Conservation (phyloP, 2,888 invertebrate species). For the Lamellibrachia columna region DNA sequence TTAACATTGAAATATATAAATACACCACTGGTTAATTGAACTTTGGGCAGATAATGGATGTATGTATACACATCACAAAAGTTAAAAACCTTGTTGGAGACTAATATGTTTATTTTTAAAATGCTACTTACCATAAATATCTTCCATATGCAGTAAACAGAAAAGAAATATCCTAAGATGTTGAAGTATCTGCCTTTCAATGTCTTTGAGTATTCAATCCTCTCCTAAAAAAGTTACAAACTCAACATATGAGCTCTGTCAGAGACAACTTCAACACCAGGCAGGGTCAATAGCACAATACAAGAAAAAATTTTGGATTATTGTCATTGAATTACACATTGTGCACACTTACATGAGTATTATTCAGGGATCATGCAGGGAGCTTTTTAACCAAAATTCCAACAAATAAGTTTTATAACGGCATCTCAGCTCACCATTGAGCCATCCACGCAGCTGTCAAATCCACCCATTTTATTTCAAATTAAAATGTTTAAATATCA, state of each 20-base stretch:
- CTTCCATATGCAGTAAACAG: constrained; percentile 97
- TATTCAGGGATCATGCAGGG: too few species aligned
- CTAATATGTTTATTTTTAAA: not conserved
- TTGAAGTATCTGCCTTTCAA: constrained; percentile 99
- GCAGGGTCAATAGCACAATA: not conserved
- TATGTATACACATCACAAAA: too few species aligned
- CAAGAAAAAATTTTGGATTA: too few species aligned
- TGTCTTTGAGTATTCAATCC: constrained; percentile 84
- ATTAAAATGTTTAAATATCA: too few species aligned
- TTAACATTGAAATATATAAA: too few species aligned
- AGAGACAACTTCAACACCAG: constrained; percentile 6
- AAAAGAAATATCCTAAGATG: constrained; percentile 97
- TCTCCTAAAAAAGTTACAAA: constrained; percentile 71
- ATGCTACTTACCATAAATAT: constrained; percentile 89
- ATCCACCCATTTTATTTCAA: too few species aligned
- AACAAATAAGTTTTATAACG: too few species aligned
- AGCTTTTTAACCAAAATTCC: too few species aligned
- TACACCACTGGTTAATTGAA: not conserved
- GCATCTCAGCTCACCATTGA: too few species aligned
- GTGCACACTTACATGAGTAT: too few species aligned
- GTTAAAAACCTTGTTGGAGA: not conserved
- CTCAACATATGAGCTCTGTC: not conserved
- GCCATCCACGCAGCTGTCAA: too few species aligned
- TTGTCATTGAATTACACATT: too few species aligned
- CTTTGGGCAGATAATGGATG: not conserved